phyloP scores from a whole-genome alignment of 1,140 invertebrate species.

The Caenorhabditis latens region DNA sequence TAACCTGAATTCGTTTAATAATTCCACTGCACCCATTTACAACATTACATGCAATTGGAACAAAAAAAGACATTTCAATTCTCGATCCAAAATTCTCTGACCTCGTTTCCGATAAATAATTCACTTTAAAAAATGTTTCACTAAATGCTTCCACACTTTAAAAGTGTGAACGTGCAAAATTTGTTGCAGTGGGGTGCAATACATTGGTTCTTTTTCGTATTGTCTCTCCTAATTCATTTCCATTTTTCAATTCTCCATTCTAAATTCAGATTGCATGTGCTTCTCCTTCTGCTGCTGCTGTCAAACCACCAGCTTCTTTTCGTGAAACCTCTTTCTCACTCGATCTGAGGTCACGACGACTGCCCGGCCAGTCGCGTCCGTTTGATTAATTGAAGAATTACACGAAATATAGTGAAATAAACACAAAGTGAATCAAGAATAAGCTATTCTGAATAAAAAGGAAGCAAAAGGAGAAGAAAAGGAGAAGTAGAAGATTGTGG shows the following conservation, averaged over 20 bases:
- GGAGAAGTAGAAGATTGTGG: neutral
- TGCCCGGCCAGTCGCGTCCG: neutral
- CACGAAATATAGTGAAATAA: constrained; percentile 52
- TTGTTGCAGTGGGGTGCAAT: neutral
- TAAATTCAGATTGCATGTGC: constrained; percentile 50
- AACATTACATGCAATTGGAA: no score
- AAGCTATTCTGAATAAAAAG: neutral
- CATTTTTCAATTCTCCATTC: neutral
- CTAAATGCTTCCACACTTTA: neutral
- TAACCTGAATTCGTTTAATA: no score
- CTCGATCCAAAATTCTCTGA: neutral
- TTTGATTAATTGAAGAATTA: constrained; percentile 55
- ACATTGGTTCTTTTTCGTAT: neutral
- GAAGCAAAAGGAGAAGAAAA: neutral
- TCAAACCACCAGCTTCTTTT: constrained; percentile 25
- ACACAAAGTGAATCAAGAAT: constrained; percentile 48
- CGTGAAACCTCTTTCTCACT: neutral
- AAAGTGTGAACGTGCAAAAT: neutral
- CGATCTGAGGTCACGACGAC: constrained; percentile 39
- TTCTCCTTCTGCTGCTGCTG: neutral
- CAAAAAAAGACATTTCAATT: no score
- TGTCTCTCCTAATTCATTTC: constrained; percentile 29
- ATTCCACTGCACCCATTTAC: no score
- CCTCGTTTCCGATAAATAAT: neutral
- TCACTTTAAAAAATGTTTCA: neutral